A percentile compares a stretch with the other conserved stretches of the same genome.
These are phyloP conservation scores for Synergus umbraculus DNA, from an alignment of 2,888 invertebrate species.

Conservation along the genomic window DNA sequence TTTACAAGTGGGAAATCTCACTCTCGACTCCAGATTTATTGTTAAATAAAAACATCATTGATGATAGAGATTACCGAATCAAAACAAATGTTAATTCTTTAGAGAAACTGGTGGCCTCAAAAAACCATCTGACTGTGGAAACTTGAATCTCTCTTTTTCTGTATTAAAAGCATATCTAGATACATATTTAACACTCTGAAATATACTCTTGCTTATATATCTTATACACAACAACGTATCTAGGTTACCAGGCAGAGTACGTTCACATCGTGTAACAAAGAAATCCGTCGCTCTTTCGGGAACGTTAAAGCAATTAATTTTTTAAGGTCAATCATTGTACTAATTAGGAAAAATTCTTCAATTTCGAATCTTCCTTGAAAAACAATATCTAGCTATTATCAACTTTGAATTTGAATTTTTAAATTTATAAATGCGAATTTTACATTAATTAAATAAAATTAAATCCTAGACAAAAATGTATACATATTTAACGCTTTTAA, in stretches of 20 bases:
- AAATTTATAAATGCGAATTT: not conserved
- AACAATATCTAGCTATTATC: not conserved
- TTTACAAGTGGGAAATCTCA: not conserved
- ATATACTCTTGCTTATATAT: constrained; percentile 18
- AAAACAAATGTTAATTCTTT: constrained; percentile 11
- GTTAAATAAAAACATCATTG: not conserved
- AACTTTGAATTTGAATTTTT: not conserved
- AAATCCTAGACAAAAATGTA: not conserved
- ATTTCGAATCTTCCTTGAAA: not conserved
- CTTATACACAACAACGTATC: constrained; percentile 37
- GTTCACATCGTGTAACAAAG: constrained; percentile 47
- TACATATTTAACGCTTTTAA: not conserved
- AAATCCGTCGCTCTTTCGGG: constrained; percentile 36
- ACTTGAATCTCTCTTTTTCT: constrained; percentile 39
- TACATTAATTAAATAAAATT: not conserved
- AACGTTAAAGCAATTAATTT: constrained; percentile 20
- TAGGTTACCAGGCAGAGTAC: constrained; percentile 48
- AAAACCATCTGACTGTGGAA: constrained; percentile 13
- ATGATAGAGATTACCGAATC: constrained; percentile 18
- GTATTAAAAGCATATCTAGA: constrained; percentile 35
- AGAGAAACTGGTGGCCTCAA: constrained; percentile 31
- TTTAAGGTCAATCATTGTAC: not conserved
- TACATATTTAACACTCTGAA: constrained; percentile 27
- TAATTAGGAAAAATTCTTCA: not conserved
- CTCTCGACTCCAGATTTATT: not conserved